Evolutionary conservation across 1,140 invertebrate genomes (phyloP), one percentile per base, ranked within the genome.

Genomic region (Steinernema khuongi): DNA sequence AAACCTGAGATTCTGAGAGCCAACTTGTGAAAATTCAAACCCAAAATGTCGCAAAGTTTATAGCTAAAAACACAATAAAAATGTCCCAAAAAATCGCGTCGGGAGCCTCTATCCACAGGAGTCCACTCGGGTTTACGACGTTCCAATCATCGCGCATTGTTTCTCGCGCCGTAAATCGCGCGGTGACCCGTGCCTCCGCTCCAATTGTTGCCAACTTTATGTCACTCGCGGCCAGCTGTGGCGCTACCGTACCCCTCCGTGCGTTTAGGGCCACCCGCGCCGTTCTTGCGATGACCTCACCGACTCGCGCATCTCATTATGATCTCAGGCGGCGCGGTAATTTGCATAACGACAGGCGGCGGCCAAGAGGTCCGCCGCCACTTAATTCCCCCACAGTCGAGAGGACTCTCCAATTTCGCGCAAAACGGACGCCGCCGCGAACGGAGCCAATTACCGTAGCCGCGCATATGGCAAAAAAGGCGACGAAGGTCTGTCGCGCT

Each of bases 391-490:
- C 50, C 50, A 66, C 72, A 68, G 50, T 26, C 60, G 60, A 41
- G 68, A 31, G 50, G 18, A 36, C 31, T 73, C 72, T 73, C 68
- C 72, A 2, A 73, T 68, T 68, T 73, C 72, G 66, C 68, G 68
- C 32, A 73, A 73, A 41, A 41, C 67, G n/a, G 33, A 36, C 36
- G 68, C 68, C 43, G 67, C 69, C 1, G 19, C n/a, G 33, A 66
- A 73, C 22, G 36, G 29, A 32, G 31, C 32, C 68, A 67, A 73
- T 73, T 67, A 1, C n/a, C 30, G 60, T 73, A 41, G 72, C 66
- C 33, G 31, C 67, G 1, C 68, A 66, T 19, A 73, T 22, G 32
- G 29, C 26, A 31, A 41, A 28, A 41, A n/a, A 18, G 14, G 30
- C 44, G 2, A 66, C 22, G 1, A 1, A 50, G n/a, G 29, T 1